A percentile compares a stretch with the other conserved stretches of the same genome.
Conservation (phyloP, 2,797 vertebrate species). For the Phalloptychus januarius region DNA sequence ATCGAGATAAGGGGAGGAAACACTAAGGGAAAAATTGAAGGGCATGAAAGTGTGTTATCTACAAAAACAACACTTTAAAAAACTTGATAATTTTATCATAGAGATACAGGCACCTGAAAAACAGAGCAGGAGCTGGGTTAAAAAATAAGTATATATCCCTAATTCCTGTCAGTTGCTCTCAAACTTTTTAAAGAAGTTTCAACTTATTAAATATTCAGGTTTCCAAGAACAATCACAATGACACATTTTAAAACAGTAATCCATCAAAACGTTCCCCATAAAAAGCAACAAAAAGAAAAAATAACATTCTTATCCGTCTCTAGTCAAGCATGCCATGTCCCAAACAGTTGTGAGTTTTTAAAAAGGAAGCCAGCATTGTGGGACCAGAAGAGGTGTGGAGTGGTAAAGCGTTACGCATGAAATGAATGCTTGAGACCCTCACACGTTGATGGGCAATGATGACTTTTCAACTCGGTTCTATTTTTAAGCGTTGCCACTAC, state of each 20-base stretch:
- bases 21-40: constrained; percentile 4
- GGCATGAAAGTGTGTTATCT: constrained; percentile 6
- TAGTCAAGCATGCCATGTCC: neutral
- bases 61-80: neutral
- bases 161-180: neutral
- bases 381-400: neutral
- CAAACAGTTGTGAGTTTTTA: neutral
- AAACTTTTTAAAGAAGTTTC: neutral
- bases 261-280: neutral
- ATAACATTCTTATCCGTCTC: neutral
- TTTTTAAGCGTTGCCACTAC: neutral
- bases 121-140: neutral
- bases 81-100: neutral
- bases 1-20: constrained; percentile 28
- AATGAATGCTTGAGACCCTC: neutral
- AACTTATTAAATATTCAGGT: neutral
- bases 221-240: neutral
- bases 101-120: neutral
- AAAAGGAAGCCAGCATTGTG: neutral
- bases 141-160: neutral
- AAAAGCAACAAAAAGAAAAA: neutral
- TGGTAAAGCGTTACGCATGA: neutral
- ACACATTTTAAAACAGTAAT: neutral
- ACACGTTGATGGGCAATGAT: neutral
- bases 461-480: neutral